Percentiles rank a stretch among this genome's conserved stretches.
These are phyloP conservation scores for Periphyllus acericola DNA, from an alignment of 2,888 invertebrate genomes.

Conservation along the genomic window DNA sequence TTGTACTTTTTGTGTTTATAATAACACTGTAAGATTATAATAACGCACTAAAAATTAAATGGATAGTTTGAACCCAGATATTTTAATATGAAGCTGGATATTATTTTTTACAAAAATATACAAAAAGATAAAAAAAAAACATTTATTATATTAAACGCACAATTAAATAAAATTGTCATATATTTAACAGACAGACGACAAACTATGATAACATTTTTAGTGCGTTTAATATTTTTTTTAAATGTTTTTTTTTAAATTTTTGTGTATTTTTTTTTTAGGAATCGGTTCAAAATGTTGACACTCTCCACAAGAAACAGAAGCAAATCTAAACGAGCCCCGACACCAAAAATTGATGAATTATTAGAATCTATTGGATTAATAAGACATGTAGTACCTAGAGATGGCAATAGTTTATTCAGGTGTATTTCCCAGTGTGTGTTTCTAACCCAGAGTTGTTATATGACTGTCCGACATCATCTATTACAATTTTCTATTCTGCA, in stretches of 20 bases:
- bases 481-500: slow-evolving; percentile 76
- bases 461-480: slow-evolving; percentile 78
- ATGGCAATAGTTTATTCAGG: slow-evolving; percentile 88
- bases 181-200: slow-evolving; percentile 38
- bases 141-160: slow-evolving; percentile 61
- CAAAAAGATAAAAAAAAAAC: slow-evolving; percentile 53
- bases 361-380: slow-evolving; percentile 82
- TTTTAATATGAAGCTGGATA: slow-evolving; percentile 12
- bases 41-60: slow-evolving; percentile 61
- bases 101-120: slow-evolving; percentile 40
- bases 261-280: slow-evolving; percentile 57
- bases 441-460: slow-evolving; percentile 77
- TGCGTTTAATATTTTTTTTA: slow-evolving; percentile 59
- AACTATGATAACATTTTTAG: slow-evolving; percentile 57
- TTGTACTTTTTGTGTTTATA: slow-evolving; percentile 43
- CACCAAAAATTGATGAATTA: slow-evolving; percentile 75
- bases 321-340: slow-evolving; percentile 62
- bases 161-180: slow-evolving; percentile 47
- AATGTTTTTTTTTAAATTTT: slow-evolving; percentile 60
- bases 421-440: slow-evolving; percentile 86
- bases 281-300: slow-evolving; percentile 58
- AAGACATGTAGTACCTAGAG: slow-evolving; percentile 87
- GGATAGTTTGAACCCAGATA: slow-evolving; percentile 36
- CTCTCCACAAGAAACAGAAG: slow-evolving; percentile 50
- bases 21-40: slow-evolving; percentile 19